Evolutionary conservation across 2,888 invertebrate genomes (phyloP).

Genomic region (Acanthococcus lagerstroemiae): DNA sequence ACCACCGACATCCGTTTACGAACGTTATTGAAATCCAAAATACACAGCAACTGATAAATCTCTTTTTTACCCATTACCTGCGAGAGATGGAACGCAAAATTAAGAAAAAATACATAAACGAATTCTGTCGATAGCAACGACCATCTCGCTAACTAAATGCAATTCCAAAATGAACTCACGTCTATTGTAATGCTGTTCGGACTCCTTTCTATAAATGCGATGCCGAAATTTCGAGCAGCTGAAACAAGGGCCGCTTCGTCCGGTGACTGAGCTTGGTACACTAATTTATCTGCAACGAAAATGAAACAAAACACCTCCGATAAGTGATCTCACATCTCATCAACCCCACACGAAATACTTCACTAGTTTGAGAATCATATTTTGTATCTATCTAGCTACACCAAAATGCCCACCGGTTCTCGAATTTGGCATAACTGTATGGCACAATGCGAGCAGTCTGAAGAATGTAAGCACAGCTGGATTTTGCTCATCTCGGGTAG

Average conservation of each 20-base stretch:
- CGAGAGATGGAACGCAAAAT: conserved; percentile 38
- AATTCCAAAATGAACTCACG: too few relatives aligned
- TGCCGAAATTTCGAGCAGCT: conserved; percentile 96
- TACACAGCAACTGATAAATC: conserved; percentile 84
- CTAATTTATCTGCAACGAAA: conserved; percentile 47
- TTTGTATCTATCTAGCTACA: too few relatives aligned
- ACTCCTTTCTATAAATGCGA: conserved; percentile 88
- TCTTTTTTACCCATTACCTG: conserved; percentile 53
- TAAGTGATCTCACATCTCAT: too few relatives aligned
- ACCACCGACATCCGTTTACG: conserved; percentile 98
- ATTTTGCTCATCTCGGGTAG: conserved; percentile 48
- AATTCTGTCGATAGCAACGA: neutral
- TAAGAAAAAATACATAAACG: neutral
- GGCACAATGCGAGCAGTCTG: conserved; percentile 85
- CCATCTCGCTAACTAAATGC: neutral
- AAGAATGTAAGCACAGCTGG: conserved; percentile 62
- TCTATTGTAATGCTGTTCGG: conserved; percentile 88
- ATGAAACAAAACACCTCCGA: too few relatives aligned
- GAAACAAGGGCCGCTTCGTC: conserved; percentile 96
- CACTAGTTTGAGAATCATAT: too few relatives aligned
- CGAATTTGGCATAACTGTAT: conserved; percentile 92
- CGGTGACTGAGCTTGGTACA: conserved; percentile 94
- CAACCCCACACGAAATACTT: too few relatives aligned
- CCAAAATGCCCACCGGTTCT: conserved; percentile 31
- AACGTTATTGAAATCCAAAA: conserved; percentile 98